Evolutionary conservation across 2,113 vertebrate species (phyloP), one percentile per base, ranked within the genome.

Genomic region (Notiomystis cincta): DNA sequence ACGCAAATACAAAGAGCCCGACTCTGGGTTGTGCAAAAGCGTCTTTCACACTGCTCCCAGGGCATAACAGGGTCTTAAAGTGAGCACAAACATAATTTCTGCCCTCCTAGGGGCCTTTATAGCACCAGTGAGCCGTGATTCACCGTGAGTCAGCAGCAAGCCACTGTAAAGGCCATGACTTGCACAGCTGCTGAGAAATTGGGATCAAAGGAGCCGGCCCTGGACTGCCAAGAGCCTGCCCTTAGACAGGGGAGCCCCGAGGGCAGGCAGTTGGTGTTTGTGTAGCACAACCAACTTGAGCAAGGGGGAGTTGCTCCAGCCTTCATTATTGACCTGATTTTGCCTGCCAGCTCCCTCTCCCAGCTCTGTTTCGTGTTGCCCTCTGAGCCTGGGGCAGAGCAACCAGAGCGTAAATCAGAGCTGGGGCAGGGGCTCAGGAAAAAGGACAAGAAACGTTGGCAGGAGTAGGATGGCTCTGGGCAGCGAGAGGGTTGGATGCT

Each of bases 111-210:
- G 76, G 2, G 0, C 33, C 84, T 93, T 79, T 93, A 40, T 79
- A 50, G 67, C 4, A 51, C 82, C 62, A 90, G 54, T 1, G 1
- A 53, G 50, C 70, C 24, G 33, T 45, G 85, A 90, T 93, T 94
- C 86, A 58, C 53, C 42, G 0, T 92, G 95, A 96, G 86, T 92
- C 92, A 95, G 96, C 94, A 92, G 79, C 88, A 31, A 90, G 85
- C 12, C 10, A 51, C 13, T 77, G 7, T 31, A 90, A 82, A 87
- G 82, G 90, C 94, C 94, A 5, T 66, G 88, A 93, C 95, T 96
- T 70, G 90, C 58, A 70, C 92, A 97, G 96, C 92, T 96, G 94
- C 90, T 88, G 75, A 92, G 94, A 95, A 97, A 93, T 1, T 33
- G 82, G 79, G 89, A 96, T 96, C 90, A 95, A 95, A 96, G 88